Evolutionary conservation across 1,140 invertebrate genomes (phyloP).

Genomic region (Brachionus rubens): DNA sequence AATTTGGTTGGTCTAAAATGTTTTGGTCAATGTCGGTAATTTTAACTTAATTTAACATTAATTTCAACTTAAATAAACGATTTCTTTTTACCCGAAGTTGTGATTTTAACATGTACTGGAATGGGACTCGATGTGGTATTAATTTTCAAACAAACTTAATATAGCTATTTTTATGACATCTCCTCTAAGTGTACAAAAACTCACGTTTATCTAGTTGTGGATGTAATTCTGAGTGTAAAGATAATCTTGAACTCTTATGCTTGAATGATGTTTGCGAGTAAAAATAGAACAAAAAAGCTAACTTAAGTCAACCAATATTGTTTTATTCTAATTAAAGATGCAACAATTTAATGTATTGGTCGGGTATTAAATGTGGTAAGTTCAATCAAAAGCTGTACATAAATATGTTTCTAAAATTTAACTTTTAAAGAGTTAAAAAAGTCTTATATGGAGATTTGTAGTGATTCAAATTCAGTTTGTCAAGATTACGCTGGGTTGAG

Average conservation of each 20-base stretch:
- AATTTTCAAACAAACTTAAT: too few relatives aligned
- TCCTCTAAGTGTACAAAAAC: too few relatives aligned
- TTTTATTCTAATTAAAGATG: background rate
- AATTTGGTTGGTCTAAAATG: background rate
- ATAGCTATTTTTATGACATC: too few relatives aligned
- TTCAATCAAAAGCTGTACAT: background rate
- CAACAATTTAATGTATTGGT: background rate
- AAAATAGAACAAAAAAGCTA: too few relatives aligned
- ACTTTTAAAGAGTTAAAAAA: background rate
- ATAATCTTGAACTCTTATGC: background rate
- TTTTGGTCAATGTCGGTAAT: background rate
- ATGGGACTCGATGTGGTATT: too few relatives aligned
- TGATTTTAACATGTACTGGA: too few relatives aligned
- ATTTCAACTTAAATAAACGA: too few relatives aligned
- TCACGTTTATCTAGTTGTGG: too few relatives aligned
- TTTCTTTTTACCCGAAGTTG: too few relatives aligned
- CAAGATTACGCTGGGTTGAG: constrained; percentile 27
- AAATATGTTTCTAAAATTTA: background rate
- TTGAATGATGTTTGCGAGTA: background rate
- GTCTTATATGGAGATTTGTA: background rate
- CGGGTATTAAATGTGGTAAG: background rate
- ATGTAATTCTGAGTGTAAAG: background rate
- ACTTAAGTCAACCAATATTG: too few relatives aligned
- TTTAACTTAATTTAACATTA: too few relatives aligned
- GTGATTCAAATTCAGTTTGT: background rate